phyloP scores from a whole-genome alignment of 2,888 invertebrate species.

The Drosophila multiciliata region DNA sequence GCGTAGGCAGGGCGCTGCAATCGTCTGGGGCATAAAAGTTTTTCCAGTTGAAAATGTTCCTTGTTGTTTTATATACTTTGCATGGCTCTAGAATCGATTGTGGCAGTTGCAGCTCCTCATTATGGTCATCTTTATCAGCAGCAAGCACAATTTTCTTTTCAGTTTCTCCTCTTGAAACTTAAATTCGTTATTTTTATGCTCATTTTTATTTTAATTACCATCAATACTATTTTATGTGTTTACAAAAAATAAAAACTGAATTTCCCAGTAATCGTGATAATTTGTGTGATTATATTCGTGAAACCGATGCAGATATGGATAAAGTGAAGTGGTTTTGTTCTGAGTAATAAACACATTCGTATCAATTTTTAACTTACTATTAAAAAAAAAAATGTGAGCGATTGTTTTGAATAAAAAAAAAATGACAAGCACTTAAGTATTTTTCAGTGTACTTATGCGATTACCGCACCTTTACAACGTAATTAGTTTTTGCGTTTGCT shows the following conservation, averaged over 20 bases:
- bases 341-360: background rate
- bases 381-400: background rate
- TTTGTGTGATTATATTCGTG: too few relatives aligned
- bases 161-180: background rate
- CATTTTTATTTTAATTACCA: background rate
- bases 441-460: constrained; percentile 33
- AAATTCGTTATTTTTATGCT: background rate
- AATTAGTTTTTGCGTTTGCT: constrained; percentile 17
- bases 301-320: background rate
- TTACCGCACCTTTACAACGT: constrained; percentile 35
- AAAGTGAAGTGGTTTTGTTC: background rate
- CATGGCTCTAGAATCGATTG: constrained; percentile 38
- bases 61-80: constrained; percentile 17
- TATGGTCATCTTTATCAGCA: constrained; percentile 10
- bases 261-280: too few relatives aligned
- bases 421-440: background rate
- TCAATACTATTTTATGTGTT: background rate
- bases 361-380: background rate
- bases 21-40: constrained; percentile 51
- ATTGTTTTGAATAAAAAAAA: too few relatives aligned
- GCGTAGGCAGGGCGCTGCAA: constrained; percentile 30
- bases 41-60: constrained; percentile 30
- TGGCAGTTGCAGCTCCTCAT: constrained; percentile 27
- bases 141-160: constrained; percentile 12
- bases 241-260: background rate